Percentiles rank a stretch among this genome's conserved stretches.
phyloP scores from a whole-genome alignment of 2,797 vertebrate genomes.

The Diglossa cyanea region DNA sequence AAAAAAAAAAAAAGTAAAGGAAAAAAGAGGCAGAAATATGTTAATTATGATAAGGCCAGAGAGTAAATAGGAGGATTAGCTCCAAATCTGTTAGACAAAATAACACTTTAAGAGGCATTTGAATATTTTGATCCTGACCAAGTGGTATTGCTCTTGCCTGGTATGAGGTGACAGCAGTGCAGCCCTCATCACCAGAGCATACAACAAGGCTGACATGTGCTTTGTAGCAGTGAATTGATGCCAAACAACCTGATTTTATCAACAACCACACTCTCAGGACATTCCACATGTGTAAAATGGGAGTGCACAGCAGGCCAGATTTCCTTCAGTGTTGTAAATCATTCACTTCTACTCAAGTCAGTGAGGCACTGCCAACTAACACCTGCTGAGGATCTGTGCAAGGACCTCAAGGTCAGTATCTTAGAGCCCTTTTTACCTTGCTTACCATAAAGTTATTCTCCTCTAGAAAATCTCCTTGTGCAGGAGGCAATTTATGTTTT shows the following conservation, averaged over 20 bases:
- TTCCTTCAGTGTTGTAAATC: background rate
- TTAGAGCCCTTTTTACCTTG: background rate
- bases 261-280: background rate
- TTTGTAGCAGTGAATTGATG: background rate
- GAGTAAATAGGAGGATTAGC: slow-evolving; percentile 3
- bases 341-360: background rate
- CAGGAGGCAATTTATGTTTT: background rate
- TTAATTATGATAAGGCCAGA: background rate
- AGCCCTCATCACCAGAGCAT: background rate
- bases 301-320: background rate
- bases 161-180: background rate
- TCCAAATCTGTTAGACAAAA: background rate
- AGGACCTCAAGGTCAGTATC: background rate
- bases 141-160: background rate
- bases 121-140: background rate
- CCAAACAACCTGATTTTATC: background rate
- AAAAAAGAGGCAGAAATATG: background rate
- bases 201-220: background rate
- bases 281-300: background rate
- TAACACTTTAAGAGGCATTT: background rate
- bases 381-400: background rate
- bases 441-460: background rate
- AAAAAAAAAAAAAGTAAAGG: background rate
- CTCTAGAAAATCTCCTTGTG: background rate
- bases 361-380: background rate